Evolutionary conservation across 2,797 vertebrate species (phyloP).

Genomic region (Threskiornis aethiopicus): DNA sequence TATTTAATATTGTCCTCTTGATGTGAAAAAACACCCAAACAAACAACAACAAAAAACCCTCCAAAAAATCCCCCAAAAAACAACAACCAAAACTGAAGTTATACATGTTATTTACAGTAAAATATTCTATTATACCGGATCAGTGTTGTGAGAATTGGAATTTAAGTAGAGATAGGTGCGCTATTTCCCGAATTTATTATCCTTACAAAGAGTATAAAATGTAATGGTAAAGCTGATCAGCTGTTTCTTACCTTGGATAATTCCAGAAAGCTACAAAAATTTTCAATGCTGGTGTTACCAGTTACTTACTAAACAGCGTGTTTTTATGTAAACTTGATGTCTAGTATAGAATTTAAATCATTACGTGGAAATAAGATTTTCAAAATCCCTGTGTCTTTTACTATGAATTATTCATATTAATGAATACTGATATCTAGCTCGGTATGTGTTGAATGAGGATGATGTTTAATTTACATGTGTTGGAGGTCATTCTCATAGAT

Average conservation of each 20-base stretch:
- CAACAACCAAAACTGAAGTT: neutral
- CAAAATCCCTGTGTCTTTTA: neutral
- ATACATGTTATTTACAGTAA: neutral
- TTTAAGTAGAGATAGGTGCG: neutral
- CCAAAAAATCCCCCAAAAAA: too few species aligned
- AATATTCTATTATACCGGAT: neutral
- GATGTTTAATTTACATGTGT: neutral
- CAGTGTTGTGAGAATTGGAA: neutral
- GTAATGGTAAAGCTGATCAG: neutral
- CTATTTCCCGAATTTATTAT: neutral
- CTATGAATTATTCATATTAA: neutral
- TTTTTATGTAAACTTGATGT: neutral
- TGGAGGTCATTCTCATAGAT: neutral
- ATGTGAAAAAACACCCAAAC: neutral
- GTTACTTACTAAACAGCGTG: neutral
- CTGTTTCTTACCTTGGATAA: neutral
- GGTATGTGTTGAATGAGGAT: neutral
- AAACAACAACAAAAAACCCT: too few species aligned
- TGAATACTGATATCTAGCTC: neutral
- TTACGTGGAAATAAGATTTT: neutral
- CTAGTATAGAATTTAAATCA: neutral
- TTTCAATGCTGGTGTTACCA: neutral
- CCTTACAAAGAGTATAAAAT: neutral
- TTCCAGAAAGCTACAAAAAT: neutral
- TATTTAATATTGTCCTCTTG: slow-evolving; percentile 24